Evolutionary conservation across 2,113 vertebrate species (phyloP), one percentile per base, ranked within the genome.

Genomic region (Scophthalmus maximus): DNA sequence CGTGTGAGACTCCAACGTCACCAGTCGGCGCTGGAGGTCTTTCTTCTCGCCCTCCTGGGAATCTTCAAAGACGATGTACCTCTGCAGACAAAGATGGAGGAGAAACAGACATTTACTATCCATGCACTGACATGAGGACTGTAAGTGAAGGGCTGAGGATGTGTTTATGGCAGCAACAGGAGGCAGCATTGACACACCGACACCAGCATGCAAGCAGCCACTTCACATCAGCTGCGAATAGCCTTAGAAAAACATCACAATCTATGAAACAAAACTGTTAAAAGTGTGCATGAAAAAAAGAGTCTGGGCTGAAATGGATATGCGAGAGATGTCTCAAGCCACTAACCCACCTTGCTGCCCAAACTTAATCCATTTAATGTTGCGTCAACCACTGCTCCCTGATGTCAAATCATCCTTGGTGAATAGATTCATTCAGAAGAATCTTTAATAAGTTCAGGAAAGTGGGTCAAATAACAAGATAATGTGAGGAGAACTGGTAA

Each of bases 31-130:
- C 91, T 98, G 97, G 10, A 99, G 93, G n/a, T 99, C 97, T 82
- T 98, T 99, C 91, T 96, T 98, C 86, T 99, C 97, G 42, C 97
- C 96, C 1, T 99, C 98, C 91, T 98, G 97, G 81, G 95, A 95
- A 88, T 99, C 98, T 92, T 99, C 98, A 86, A 96, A 95, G 80
- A 93, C 95, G 3, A 99, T 99, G 88, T 96, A 99, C 93, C 96
- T 97, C 98, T 99, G 85, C 42, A 87, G 91, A 78, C 2, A 17
- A 23, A 75, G 6, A 42, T n/a, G n/a, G n/a, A 2, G 23, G 22
- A 25, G 12, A 50, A 22, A 5, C 20, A 49, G 17, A 49, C 46
- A 22, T 11, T 49, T 12, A 49, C 10, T 40, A 40, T 17, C 5
- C 1, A 5, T 0, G 36, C 36, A 40, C 36, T 15, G 14, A 17